phyloP scores from a whole-genome alignment of 2,113 vertebrate genomes.

The Balaeniceps rex region DNA sequence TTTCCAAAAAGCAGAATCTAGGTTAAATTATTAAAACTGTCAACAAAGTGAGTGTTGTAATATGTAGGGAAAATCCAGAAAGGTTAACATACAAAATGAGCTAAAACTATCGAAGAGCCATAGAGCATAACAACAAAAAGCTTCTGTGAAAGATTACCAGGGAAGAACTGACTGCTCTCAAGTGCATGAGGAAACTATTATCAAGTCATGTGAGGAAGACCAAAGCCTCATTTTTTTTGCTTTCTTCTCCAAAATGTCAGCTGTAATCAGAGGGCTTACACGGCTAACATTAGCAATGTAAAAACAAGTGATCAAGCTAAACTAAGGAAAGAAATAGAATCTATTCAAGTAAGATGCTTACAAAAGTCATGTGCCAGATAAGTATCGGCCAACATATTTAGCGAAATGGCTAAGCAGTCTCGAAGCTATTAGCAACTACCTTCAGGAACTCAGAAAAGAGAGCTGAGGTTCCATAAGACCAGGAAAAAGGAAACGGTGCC shows the following conservation, averaged over 20 bases:
- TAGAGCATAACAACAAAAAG: background rate
- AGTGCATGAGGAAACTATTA: background rate
- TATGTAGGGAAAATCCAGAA: background rate
- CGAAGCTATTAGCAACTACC: background rate
- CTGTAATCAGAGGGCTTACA: background rate
- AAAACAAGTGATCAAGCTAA: background rate
- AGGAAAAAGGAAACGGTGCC: background rate
- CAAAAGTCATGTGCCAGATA: background rate
- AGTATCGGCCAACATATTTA: background rate
- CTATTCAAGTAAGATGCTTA: background rate
- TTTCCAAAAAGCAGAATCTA: background rate
- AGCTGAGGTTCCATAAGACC: background rate
- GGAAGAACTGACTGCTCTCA: background rate
- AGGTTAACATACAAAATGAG: background rate
- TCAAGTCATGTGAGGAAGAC: background rate
- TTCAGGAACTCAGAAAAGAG: background rate
- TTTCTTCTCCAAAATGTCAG: background rate
- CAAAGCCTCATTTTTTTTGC: background rate
- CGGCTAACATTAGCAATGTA: background rate
- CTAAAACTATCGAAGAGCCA: background rate
- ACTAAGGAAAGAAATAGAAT: background rate
- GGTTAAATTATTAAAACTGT: background rate
- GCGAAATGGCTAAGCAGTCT: background rate
- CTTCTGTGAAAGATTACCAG: rapidly evolving
- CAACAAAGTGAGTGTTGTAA: background rate